A percentile compares a stretch with the other conserved stretches of the same genome.
Conservation (phyloP, 2,888 invertebrate species). For the Clepsis dumicolana region DNA sequence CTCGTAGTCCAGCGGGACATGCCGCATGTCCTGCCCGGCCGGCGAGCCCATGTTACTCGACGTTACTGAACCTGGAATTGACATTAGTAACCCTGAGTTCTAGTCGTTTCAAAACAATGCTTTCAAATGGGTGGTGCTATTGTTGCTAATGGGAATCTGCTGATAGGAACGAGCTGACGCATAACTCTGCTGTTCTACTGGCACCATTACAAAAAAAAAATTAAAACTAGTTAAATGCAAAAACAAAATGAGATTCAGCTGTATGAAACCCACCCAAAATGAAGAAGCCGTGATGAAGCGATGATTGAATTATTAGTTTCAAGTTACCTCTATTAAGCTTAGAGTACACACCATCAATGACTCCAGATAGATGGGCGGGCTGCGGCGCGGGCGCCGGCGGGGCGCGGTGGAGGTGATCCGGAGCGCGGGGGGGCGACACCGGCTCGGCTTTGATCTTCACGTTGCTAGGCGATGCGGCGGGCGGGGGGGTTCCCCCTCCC, state of each 20-base stretch:
- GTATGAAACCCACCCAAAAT: slow-evolving; percentile 25
- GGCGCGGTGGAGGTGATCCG: slow-evolving; percentile 87
- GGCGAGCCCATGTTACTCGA: slow-evolving; percentile 94
- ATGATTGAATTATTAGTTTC: slow-evolving; percentile 29
- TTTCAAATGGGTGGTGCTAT: too few relatives aligned
- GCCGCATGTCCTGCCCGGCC: slow-evolving; percentile 84
- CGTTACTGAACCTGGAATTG: slow-evolving; percentile 90
- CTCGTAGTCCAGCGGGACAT: slow-evolving; percentile 83
- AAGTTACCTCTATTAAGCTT: slow-evolving; percentile 41
- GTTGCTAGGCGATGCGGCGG: slow-evolving; percentile 92
- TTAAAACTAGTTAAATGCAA: slow-evolving; percentile 1
- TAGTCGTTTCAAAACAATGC: not conserved
- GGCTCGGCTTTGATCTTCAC: slow-evolving; percentile 98
- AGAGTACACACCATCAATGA: slow-evolving; percentile 73
- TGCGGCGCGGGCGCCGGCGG: slow-evolving; percentile 77
- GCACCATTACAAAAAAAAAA: not conserved
- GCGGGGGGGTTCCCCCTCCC: slow-evolving; percentile 88
- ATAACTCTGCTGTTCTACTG: too few relatives aligned
- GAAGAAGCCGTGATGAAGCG: slow-evolving; percentile 36
- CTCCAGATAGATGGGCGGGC: slow-evolving; percentile 79
- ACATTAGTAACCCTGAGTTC: slow-evolving; percentile 3
- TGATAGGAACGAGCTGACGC: too few relatives aligned
- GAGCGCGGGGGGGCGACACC: slow-evolving; percentile 96
- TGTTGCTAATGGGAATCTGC: too few relatives aligned
- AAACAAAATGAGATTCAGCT: slow-evolving; percentile 22